Percentiles rank a stretch among this genome's conserved stretches.
Evolutionary conservation across 2,113 vertebrate species (phyloP).

Genomic region (Pseudolaguvia tuberculata): DNA sequence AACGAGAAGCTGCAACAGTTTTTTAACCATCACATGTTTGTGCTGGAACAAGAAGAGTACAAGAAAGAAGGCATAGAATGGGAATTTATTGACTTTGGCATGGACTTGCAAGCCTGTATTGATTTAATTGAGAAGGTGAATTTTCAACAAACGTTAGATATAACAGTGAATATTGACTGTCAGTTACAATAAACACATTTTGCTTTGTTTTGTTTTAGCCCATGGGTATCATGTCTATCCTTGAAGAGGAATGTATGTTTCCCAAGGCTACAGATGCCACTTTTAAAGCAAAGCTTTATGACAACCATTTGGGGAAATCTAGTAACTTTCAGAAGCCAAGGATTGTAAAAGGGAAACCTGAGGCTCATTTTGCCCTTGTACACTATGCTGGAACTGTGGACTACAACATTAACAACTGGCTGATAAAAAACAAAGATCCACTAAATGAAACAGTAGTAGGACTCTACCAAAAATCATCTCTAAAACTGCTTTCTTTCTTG

Average conservation of each 20-base stretch:
- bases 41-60: constrained; percentile 73
- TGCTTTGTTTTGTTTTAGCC: constrained; percentile 41
- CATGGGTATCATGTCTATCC: constrained; percentile 62
- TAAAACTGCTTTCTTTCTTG: constrained; percentile 66
- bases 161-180: background rate
- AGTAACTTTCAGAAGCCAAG: constrained; percentile 68
- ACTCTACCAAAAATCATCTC: constrained; percentile 72
- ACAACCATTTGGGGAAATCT: constrained; percentile 58
- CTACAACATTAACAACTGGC: constrained; percentile 72
- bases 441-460: constrained; percentile 73
- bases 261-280: constrained; percentile 54
- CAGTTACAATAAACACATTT: background rate
- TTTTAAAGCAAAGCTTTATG: constrained; percentile 59
- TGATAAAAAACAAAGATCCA: constrained; percentile 74
- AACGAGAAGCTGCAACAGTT: constrained; percentile 74
- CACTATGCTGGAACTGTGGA: constrained; percentile 75
- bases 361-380: constrained; percentile 66
- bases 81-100: constrained; percentile 68
- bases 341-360: constrained; percentile 63
- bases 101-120: constrained; percentile 71
- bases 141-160: background rate
- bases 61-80: constrained; percentile 75
- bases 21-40: constrained; percentile 72
- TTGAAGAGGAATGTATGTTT: constrained; percentile 62
- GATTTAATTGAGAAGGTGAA: constrained; percentile 72